Evolutionary conservation across 1,140 invertebrate genomes (phyloP).

Genomic region (Megalonaias nervosa): DNA sequence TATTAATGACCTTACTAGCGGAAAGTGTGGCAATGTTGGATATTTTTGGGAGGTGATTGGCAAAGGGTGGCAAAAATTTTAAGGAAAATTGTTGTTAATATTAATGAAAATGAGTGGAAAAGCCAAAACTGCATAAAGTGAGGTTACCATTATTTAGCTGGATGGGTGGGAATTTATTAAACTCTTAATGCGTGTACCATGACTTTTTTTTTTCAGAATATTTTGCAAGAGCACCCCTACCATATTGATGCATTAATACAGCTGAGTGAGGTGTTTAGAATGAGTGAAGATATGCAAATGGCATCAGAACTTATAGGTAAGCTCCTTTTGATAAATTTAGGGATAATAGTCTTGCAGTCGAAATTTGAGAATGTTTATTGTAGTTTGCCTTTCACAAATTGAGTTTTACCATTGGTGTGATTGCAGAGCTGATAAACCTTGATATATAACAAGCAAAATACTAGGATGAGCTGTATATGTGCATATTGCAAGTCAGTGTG

Average conservation of each 20-base stretch:
- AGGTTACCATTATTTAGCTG: not conserved
- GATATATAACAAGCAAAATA: too few relatives aligned
- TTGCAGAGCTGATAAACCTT: too few relatives aligned
- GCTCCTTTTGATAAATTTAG: not conserved
- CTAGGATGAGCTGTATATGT: too few relatives aligned
- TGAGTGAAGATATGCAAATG: constrained; percentile 85
- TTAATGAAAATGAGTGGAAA: not conserved
- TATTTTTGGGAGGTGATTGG: too few relatives aligned
- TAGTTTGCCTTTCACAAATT: too few relatives aligned
- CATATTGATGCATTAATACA: constrained; percentile 91
- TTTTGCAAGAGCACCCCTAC: constrained; percentile 84
- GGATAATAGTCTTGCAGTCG: constrained; percentile 1
- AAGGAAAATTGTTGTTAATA: not conserved
- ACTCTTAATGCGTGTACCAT: not conserved
- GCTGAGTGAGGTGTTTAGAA: constrained; percentile 85
- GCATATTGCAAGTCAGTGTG: too few relatives aligned
- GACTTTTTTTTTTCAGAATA: constrained; percentile 73
- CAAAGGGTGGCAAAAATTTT: not conserved
- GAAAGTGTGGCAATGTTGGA: too few relatives aligned
- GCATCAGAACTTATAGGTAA: constrained; percentile 82
- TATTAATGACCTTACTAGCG: too few relatives aligned
- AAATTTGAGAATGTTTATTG: too few relatives aligned
- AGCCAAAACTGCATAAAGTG: not conserved
- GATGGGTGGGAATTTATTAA: not conserved
- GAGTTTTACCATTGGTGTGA: too few relatives aligned